phyloP scores from a whole-genome alignment of 2,113 vertebrate genomes.

The Chrysemys picta region DNA sequence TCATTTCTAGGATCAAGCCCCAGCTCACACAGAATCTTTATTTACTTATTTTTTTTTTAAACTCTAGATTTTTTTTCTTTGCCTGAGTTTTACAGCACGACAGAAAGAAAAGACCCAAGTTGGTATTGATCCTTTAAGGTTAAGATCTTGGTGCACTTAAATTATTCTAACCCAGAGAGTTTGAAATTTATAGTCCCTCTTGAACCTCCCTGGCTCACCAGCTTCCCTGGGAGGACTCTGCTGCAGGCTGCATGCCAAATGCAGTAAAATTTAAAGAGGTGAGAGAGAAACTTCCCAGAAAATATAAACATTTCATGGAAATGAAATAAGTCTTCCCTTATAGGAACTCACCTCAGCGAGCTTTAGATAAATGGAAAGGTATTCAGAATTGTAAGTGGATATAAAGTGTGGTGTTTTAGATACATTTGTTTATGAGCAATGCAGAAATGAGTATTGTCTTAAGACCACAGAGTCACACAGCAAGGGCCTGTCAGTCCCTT shows the following conservation, averaged over 20 bases:
- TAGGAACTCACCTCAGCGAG: conserved; percentile 72
- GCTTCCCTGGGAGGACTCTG: conserved; percentile 89
- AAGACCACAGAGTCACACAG: background rate
- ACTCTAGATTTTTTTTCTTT: conserved; percentile 30
- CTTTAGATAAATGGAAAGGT: conserved; percentile 73
- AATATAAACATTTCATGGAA: conserved; percentile 87
- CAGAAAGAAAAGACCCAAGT: background rate
- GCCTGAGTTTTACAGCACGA: conserved; percentile 45
- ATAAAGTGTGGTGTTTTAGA: conserved; percentile 59
- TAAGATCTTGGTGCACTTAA: conserved; percentile 74
- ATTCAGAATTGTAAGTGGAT: conserved; percentile 70
- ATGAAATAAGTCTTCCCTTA: conserved; percentile 85
- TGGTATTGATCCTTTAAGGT: conserved; percentile 77
- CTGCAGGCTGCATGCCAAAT: conserved; percentile 88
- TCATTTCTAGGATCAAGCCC: conserved; percentile 6
- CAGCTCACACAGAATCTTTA: conserved; percentile 22
- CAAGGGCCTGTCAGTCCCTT: background rate
- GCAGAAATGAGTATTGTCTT: conserved; percentile 52
- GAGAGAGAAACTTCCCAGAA: conserved; percentile 96
- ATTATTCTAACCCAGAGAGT: conserved; percentile 83
- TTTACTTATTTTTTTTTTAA: conserved; percentile 60
- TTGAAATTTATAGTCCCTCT: conserved; percentile 85
- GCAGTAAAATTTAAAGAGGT: conserved; percentile 99
- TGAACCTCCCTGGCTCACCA: conserved; percentile 85
- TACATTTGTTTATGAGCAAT: conserved; percentile 60